Evolutionary conservation across 2,888 invertebrate species (phyloP), one percentile per base, ranked within the genome.

Genomic region (Diadromus collaris): DNA sequence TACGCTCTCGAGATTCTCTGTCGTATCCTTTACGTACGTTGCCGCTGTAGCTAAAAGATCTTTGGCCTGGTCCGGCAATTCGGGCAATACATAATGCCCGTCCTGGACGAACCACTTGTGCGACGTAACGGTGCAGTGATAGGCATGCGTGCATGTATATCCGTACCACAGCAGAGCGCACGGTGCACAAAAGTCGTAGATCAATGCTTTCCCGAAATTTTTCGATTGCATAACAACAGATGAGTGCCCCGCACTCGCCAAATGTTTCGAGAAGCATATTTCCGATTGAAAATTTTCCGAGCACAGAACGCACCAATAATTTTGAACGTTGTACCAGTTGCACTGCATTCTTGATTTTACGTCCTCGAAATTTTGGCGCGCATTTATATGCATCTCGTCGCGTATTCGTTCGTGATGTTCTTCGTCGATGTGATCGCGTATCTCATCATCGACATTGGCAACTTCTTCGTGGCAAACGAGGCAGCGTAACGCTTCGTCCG

Each of bases 401-500:
- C 61, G 44, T 9, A 64, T 51, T 16, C 34, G 9, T 6, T 13
- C 16, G 54, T 82, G 82, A 6, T 1, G 10, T 6, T 38, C 0
- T 2, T 21, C n/a, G 0, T 61, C 29, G 0, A 77, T 72, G 29
- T 82, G 82, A 4, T 70, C 1, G 29, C 29, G 29, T 21, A 63
- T 13, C 7, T 27, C 41, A 19, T 2, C 32, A 19, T 77, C 77
- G 7, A 9, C 6, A 41, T 78, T 68, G 6, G 34, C 21, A 6
- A 86, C 38, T 7, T 58, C 41, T n/a, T 6, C 69, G 60, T 81
- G 56, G 63, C 86, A 87, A n/a, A 71, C 77, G 16, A 82, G 73
- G 74, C 87, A 87, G 48, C 75, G 61, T 16, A 86, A 68, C 34
- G 41, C 48, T 21, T 80, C 56, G 29, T 84, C 78, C 2, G 82